Percentiles rank a stretch among this genome's conserved stretches.
These are phyloP conservation scores for Dryomyza anilis DNA, from an alignment of 2,888 invertebrate species.

Conservation along the genomic window DNA sequence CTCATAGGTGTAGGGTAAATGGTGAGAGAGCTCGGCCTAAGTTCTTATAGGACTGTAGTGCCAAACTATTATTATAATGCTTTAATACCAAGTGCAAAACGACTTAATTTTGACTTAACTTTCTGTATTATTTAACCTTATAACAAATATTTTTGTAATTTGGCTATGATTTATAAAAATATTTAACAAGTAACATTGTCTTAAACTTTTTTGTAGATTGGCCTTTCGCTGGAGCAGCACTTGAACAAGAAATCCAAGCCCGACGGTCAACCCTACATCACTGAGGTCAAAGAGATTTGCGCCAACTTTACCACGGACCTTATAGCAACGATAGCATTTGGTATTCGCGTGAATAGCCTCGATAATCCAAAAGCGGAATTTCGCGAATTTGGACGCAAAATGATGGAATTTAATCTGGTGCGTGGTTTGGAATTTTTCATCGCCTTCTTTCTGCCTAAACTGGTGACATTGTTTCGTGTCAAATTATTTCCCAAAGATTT, in stretches of 20 bases:
- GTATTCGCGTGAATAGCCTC: constrained; percentile 52
- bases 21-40: too few relatives aligned
- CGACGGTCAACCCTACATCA: constrained; percentile 32
- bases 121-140: too few relatives aligned
- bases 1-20: too few relatives aligned
- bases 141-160: not conserved
- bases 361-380: constrained; percentile 54
- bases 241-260: constrained; percentile 32
- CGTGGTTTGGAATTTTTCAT: constrained; percentile 49
- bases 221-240: constrained; percentile 44
- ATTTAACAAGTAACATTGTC: not conserved
- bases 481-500: constrained; percentile 50
- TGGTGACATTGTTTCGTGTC: constrained; percentile 43
- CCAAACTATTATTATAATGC: too few relatives aligned
- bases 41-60: too few relatives aligned
- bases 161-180: not conserved
- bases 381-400: constrained; percentile 42
- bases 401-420: constrained; percentile 41
- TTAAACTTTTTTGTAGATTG: constrained; percentile 41
- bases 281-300: constrained; percentile 52
- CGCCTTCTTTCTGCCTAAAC: constrained; percentile 53
- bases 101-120: not conserved
- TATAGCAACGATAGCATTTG: constrained; percentile 56
- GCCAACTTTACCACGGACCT: constrained; percentile 54
- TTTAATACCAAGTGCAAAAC: too few relatives aligned